These are phyloP conservation scores for Cataglyphis livida DNA, from an alignment of 2,888 invertebrate genomes.

Conservation along the genomic window DNA sequence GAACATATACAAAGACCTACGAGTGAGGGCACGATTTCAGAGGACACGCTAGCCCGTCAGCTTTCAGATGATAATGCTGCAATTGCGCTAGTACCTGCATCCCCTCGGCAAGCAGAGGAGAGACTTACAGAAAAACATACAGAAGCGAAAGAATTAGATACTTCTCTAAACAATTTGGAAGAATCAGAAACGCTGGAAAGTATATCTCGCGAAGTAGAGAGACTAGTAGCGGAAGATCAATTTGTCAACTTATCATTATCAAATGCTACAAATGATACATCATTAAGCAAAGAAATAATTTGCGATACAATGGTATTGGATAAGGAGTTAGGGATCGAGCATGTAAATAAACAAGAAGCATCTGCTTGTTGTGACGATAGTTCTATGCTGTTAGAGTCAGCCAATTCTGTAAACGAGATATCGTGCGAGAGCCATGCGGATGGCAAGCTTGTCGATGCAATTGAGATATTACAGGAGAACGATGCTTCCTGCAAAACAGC, in stretches of 20 bases:
- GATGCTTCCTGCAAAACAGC: conserved; percentile 9
- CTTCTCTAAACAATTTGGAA: conserved; percentile 59
- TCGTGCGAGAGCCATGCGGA: not conserved
- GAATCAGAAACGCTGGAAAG: conserved; percentile 82
- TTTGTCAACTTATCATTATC: not conserved
- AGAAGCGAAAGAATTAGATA: not conserved
- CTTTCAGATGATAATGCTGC: not conserved
- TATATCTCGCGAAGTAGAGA: conserved; percentile 81
- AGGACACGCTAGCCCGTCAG: not conserved
- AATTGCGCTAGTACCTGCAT: not conserved
- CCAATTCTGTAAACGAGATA: not conserved
- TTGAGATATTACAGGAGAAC: not conserved
- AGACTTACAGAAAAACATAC: not conserved
- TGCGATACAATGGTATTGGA: not conserved
- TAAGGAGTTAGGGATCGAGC: not conserved
- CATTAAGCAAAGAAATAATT: not conserved
- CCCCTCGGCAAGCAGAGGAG: not conserved
- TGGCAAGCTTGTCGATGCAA: conserved; percentile 18
- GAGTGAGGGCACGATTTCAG: not conserved
- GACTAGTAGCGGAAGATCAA: conserved; percentile 74
- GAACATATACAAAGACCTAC: conserved; percentile 32
- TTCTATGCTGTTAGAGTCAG: not conserved
- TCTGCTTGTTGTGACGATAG: not conserved
- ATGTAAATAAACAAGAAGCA: not conserved
- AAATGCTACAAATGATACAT: not conserved